A percentile compares a stretch with the other conserved stretches of the same genome.
These are phyloP conservation scores for Periplaneta americana DNA, from an alignment of 1,140 invertebrate genomes.

Conservation along the genomic window DNA sequence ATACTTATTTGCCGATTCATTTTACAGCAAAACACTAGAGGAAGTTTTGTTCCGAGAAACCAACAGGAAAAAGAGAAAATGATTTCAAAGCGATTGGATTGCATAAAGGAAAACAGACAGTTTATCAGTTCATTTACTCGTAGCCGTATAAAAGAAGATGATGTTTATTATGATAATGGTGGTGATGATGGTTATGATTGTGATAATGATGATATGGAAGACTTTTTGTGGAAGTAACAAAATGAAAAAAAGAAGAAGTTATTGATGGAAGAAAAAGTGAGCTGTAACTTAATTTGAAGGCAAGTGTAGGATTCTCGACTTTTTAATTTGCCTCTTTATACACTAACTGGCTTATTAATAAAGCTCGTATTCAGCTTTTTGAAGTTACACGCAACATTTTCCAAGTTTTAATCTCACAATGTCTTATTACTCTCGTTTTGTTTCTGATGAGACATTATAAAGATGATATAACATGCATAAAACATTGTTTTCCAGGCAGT, in stretches of 20 bases:
- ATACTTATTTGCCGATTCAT: too few species aligned
- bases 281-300: background rate
- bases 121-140: too few species aligned
- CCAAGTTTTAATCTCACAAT: slow-evolving; percentile 13
- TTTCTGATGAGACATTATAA: slow-evolving; percentile 17
- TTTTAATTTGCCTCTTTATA: slow-evolving; percentile 10
- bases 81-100: too few species aligned
- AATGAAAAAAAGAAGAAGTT: background rate
- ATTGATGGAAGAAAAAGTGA: background rate
- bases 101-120: too few species aligned
- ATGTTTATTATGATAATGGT: too few species aligned
- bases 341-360: slow-evolving; percentile 11
- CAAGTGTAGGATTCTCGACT: slow-evolving; percentile 1
- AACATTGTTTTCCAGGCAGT: slow-evolving; percentile 17
- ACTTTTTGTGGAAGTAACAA: too few species aligned
- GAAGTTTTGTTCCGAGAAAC: too few species aligned
- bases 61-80: too few species aligned
- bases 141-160: background rate
- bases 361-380: slow-evolving; percentile 9
- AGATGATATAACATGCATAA: slow-evolving; percentile 18
- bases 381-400: slow-evolving; percentile 1
- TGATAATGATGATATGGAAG: too few species aligned
- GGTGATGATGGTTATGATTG: too few species aligned
- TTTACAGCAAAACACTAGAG: too few species aligned
- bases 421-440: slow-evolving; percentile 14